These are phyloP conservation scores for Spilogale gracilis DNA, from an alignment of 2,113 vertebrate species.

Conservation along the genomic window DNA sequence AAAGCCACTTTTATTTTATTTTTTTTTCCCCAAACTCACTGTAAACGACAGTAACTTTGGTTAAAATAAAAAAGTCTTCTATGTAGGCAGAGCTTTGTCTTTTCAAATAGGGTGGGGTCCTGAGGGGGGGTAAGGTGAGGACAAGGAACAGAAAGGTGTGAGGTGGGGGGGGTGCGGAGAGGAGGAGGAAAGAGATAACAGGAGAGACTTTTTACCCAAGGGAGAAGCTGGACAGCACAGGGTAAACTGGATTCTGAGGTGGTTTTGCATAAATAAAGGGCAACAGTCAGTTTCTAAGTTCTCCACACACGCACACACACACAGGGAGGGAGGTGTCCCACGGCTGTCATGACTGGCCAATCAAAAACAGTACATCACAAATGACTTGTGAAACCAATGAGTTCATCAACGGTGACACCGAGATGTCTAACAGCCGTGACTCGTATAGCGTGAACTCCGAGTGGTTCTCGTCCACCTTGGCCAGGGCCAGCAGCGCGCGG, in stretches of 20 bases:
- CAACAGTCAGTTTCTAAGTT: conserved; percentile 97
- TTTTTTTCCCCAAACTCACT: conserved; percentile 97
- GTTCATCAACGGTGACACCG: conserved; percentile 99
- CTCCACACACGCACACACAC: conserved; percentile 95
- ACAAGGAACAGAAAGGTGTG: conserved; percentile 85
- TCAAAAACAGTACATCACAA: conserved; percentile 99
- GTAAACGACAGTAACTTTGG: conserved; percentile 99
- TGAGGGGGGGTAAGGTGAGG: conserved; percentile 86
- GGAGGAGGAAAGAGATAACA: conserved; percentile 77
- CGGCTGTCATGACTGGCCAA: conserved; percentile 99
- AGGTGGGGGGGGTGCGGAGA: conserved; percentile 52
- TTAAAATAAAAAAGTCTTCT: conserved; percentile 98
- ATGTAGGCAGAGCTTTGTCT: conserved; percentile 95
- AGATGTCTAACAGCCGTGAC: conserved; percentile 99
- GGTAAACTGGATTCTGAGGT: conserved; percentile 97
- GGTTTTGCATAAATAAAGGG: conserved; percentile 99
- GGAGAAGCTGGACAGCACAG: conserved; percentile 94
- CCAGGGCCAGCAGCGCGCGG: conserved; percentile 97
- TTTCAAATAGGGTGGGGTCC: conserved; percentile 89
- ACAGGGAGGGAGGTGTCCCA: conserved; percentile 93
- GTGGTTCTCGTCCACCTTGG: conserved; percentile 99
- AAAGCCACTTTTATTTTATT: conserved; percentile 87
- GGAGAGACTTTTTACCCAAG: conserved; percentile 88
- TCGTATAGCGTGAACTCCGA: conserved; percentile 99
- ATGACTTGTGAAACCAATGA: conserved; percentile 99